Percentiles rank a stretch among this genome's conserved stretches.
Conservation (phyloP, 2,888 invertebrate species). For the Blastobasis lacticolella region DNA sequence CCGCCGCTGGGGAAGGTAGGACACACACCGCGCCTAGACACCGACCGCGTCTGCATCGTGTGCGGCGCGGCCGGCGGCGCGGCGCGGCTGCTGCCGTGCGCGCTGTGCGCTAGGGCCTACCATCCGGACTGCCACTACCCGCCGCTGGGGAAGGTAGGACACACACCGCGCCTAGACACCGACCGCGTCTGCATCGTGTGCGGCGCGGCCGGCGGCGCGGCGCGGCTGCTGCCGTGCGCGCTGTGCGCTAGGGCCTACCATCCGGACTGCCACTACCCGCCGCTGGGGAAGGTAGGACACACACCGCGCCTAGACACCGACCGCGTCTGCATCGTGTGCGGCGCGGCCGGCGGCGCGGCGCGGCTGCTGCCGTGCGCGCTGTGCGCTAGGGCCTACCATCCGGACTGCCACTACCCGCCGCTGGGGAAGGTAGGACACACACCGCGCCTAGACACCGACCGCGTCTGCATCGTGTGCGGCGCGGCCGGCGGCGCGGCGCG, state of each 20-base stretch:
- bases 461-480: slow-evolving; percentile 75
- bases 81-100: slow-evolving; percentile 84
- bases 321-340: slow-evolving; percentile 95
- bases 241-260: slow-evolving; percentile 91
- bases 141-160: slow-evolving; percentile 58
- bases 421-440: slow-evolving; percentile 16
- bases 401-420: slow-evolving; percentile 70
- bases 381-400: slow-evolving; percentile 93
- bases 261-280: slow-evolving; percentile 53
- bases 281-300: slow-evolving; percentile 54
- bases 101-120: slow-evolving; percentile 92
- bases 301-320: slow-evolving; percentile 31
- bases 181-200: slow-evolving; percentile 80
- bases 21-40: no score
- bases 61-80: slow-evolving; percentile 80
- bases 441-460: no score
- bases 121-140: slow-evolving; percentile 96
- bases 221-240: slow-evolving; percentile 85
- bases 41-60: slow-evolving; percentile 94
- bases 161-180: no score
- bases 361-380: slow-evolving; percentile 89
- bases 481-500: slow-evolving; percentile 35
- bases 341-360: slow-evolving; percentile 56
- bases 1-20: slow-evolving; percentile 76
- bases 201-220: slow-evolving; percentile 21